Percentiles rank a stretch among this genome's conserved stretches.
Evolutionary conservation across 2,113 vertebrate species (phyloP).

Genomic region (Tachysurus vachellii): DNA sequence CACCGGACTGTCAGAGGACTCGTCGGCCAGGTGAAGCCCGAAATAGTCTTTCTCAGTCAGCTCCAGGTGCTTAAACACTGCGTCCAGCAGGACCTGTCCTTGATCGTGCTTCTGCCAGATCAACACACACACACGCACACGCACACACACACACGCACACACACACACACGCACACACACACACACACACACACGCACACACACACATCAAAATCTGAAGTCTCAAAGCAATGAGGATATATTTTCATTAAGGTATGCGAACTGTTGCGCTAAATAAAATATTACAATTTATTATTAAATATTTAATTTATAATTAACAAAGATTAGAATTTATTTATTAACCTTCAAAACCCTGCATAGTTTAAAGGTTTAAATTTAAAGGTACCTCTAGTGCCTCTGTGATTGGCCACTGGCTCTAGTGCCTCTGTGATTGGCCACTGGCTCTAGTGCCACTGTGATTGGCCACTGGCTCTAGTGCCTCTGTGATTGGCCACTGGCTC

Average conservation of each 20-base stretch:
- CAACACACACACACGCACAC: conserved; percentile 36
- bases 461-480: no score
- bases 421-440: no score
- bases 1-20: conserved; percentile 90
- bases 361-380: background rate
- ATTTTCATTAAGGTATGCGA: background rate
- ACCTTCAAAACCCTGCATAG: background rate
- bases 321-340: background rate
- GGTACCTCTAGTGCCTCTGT: no score
- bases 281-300: background rate
- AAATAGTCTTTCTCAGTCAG: conserved; percentile 98
- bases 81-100: conserved; percentile 91
- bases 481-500: no score
- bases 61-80: conserved; percentile 95
- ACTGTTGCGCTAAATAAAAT: background rate
- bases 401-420: no score
- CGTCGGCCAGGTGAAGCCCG: conserved; percentile 93
- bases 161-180: conserved; percentile 2
- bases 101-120: conserved; percentile 89
- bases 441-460: no score
- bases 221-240: background rate
- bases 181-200: conserved; percentile 1
- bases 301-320: background rate
- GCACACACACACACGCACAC: background rate
- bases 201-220: background rate